These are phyloP conservation scores for Albula goreensis DNA, from an alignment of 2,113 vertebrate genomes.

Conservation along the genomic window DNA sequence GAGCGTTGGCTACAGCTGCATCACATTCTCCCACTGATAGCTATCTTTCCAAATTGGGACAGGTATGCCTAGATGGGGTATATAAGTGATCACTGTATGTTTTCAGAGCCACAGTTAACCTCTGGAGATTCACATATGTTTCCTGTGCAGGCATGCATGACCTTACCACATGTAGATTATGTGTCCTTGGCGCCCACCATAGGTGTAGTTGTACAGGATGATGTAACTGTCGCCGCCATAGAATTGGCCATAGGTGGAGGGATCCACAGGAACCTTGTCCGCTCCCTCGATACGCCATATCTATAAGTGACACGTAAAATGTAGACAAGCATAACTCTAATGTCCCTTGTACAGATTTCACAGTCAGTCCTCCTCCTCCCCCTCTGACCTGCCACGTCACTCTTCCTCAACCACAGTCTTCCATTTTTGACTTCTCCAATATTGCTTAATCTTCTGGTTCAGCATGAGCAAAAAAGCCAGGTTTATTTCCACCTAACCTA, in stretches of 20 bases:
- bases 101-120: too few species aligned
- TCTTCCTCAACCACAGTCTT: too few species aligned
- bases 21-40: not conserved
- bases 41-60: not conserved
- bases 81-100: not conserved
- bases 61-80: not conserved
- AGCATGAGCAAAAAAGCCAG: too few species aligned
- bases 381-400: too few species aligned
- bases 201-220: slow-evolving; percentile 79
- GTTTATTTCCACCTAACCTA: too few species aligned
- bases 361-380: too few species aligned
- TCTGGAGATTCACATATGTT: not conserved
- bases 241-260: slow-evolving; percentile 74
- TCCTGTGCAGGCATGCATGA: not conserved
- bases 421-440: too few species aligned
- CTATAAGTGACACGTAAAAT: slow-evolving; percentile 50
- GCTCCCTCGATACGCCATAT: slow-evolving; percentile 87
- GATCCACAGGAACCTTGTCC: slow-evolving; percentile 73
- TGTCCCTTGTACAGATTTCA: too few species aligned
- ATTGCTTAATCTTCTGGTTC: too few species aligned
- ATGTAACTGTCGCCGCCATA: slow-evolving; percentile 89
- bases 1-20: not conserved
- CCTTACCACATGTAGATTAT: slow-evolving; percentile 91
- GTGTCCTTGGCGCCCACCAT: slow-evolving; percentile 66
- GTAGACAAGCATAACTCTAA: too few species aligned